These are phyloP conservation scores for Dicranocentrus wangi DNA, from an alignment of 2,888 invertebrate genomes.

Conservation along the genomic window DNA sequence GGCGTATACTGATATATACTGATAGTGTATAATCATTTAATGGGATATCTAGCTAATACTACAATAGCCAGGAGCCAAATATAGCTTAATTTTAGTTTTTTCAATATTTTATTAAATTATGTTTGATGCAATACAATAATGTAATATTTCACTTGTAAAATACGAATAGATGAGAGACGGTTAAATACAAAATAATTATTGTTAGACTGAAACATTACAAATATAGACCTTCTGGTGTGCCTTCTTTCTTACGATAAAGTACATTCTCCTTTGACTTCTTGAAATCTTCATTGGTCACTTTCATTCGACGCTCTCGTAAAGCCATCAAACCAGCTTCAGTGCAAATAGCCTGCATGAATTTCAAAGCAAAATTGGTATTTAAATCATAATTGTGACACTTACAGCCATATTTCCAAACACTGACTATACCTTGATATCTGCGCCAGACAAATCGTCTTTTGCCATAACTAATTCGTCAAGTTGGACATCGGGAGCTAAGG, in stretches of 20 bases:
- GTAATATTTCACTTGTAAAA: no score
- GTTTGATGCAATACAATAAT: no score
- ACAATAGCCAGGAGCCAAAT: no score
- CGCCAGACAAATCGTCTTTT: slow-evolving; percentile 99
- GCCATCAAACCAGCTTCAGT: slow-evolving; percentile 99
- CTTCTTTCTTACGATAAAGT: slow-evolving; percentile 98
- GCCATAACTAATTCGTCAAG: slow-evolving; percentile 98
- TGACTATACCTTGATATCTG: slow-evolving; percentile 91
- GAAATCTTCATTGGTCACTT: slow-evolving; percentile 99
- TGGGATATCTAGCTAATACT: no score
- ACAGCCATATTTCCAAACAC: no score
- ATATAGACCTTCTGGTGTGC: slow-evolving; percentile 98
- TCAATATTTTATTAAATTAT: no score
- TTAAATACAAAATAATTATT: slow-evolving; percentile 5
- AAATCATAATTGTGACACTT: not conserved
- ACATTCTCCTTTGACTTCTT: slow-evolving; percentile 99
- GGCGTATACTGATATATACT: no score
- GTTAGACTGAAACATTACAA: slow-evolving; percentile 80
- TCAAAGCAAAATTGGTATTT: slow-evolving; percentile 1
- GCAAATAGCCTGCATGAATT: slow-evolving; percentile 91
- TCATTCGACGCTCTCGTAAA: slow-evolving; percentile 97
- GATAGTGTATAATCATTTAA: no score
- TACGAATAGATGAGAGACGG: no score
- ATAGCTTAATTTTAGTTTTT: no score
- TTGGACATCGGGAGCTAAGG: slow-evolving; percentile 95